Evolutionary conservation across 1,140 invertebrate species (phyloP).

Genomic region (Sycophila sp.): DNA sequence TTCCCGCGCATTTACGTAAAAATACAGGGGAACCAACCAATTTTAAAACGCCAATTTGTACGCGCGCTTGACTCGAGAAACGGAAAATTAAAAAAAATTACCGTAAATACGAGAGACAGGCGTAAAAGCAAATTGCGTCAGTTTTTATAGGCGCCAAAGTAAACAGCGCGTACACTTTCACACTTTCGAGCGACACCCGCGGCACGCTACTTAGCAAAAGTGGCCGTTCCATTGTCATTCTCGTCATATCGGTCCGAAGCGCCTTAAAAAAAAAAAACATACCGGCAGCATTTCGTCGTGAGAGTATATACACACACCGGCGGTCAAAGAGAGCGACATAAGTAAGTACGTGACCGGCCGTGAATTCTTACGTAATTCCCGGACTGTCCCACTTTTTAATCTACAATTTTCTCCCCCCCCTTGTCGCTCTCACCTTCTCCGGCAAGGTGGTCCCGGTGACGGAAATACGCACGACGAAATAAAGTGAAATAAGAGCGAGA

Average conservation of each 20-base stretch:
- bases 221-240: background rate
- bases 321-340: background rate
- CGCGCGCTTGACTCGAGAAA: too few relatives aligned
- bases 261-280: too few relatives aligned
- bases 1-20: too few relatives aligned
- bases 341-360: slow-evolving; percentile 8
- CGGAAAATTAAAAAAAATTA: too few relatives aligned
- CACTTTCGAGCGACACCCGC: too few relatives aligned
- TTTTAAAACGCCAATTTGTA: too few relatives aligned
- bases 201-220: too few relatives aligned
- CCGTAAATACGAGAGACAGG: too few relatives aligned
- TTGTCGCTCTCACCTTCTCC: background rate
- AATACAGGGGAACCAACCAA: too few relatives aligned
- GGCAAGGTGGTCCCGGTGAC: background rate
- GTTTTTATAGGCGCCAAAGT: too few relatives aligned
- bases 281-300: slow-evolving; percentile 5
- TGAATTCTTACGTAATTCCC: background rate
- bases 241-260: background rate
- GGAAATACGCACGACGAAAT: background rate
- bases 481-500: background rate
- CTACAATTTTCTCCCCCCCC: background rate
- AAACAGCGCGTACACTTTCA: too few relatives aligned
- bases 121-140: too few relatives aligned
- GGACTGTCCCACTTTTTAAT: slow-evolving; percentile 22
- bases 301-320: background rate